Base-by-base conservation (phyloP, 2,888 invertebrate species). In the Julus scanicus region DNA sequence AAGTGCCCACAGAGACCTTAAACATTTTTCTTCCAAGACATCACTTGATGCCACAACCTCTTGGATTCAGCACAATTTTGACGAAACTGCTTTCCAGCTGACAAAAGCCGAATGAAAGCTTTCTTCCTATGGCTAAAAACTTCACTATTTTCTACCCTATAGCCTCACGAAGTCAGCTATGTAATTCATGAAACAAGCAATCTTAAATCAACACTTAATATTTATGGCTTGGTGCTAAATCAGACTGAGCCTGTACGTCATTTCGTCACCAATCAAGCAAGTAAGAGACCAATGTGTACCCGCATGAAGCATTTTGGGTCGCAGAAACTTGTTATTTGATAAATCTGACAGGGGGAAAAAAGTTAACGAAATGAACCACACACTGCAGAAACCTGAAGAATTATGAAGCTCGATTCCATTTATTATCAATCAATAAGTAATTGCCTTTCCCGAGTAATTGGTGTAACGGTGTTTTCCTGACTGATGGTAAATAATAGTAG, bases 181-280 rank as follows among this genome's bases (percentile, higher is more conserved):
- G 71, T 20, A 29, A 71, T 71, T 29, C 71, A 29, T 9, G 71
- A 29, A 5, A 29, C n/a, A 20, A 20, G 71, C 29, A 20, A 71
- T n/a, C 71, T 29, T 71, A 71, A 71, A 71, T 71, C 71, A 71
- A 71, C 71, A 71, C 71, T 71, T 71, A 71, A 71, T 71, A 71
- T 71, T 71, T 71, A 71, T 71, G 71, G 71, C 71, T 71, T 9
- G 71, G 71, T 71, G 20, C 71, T 71, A 71, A 71, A 71, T 71
- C 71, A 71, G 71, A 71, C 20, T 5, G 15, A 29, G n/a, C 71
- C 29, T 29, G 29, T n/a, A n/a, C 29, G 71, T 71, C 71, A 71
- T 20, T 71, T 11, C 71, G 8, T 71, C 71, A 29, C 71, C 71
- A 71, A 71, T 71, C 29, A 11, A 20, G 71, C n/a, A 20, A 9